Base-by-base conservation (phyloP, 1,140 invertebrate genomes). In the Hycleus cichorii region DNA sequence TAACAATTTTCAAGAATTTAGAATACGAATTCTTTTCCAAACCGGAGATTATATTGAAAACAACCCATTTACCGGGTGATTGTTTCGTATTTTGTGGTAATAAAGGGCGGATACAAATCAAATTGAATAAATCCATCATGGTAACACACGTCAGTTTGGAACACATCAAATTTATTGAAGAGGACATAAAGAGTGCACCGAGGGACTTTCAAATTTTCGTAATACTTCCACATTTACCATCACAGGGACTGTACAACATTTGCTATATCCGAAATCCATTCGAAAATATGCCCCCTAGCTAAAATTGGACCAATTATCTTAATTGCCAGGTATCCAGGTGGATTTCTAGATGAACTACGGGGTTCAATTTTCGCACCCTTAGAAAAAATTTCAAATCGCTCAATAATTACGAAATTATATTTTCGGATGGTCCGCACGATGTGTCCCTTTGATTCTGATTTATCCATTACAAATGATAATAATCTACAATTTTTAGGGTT, bases 121-220 rank as follows among this genome's bases (percentile, higher is more conserved):
- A 39, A 26, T 48, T 56, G n/a, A 45, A 39, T 1, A n/a, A 24
- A 6, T 32, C 53, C 3, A 11, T 48, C 6, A 9, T 47, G 18
- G 12, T 56, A 1, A 56, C 53, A n/a, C 45, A 56, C 46, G 45
- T 56, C 2, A 56, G 44, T 42, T 47, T 56, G 47, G 53, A 56
- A 40, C 53, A 56, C 32, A 10, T 48, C 0, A n/a, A 39, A 25
- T 32, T 32, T 32, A 11, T 47, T n/a, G 44, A 39, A 10, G 32
- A 39, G 26, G 18, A 12, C 9, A 4, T 24, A 10, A 56, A 10
- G 4, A 56, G 45, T 32, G 53, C 53, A 7, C 53, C 53, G 2
- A 47, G 32, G 12, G 45, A 56, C n/a, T 56, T 56, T 39, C 8
- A 47, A 40, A 39, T 56, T 56, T 56, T 11, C 43, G 53, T 55